phyloP scores from a whole-genome alignment of 2,888 invertebrate genomes.

The Leptura quadrifasciata region DNA sequence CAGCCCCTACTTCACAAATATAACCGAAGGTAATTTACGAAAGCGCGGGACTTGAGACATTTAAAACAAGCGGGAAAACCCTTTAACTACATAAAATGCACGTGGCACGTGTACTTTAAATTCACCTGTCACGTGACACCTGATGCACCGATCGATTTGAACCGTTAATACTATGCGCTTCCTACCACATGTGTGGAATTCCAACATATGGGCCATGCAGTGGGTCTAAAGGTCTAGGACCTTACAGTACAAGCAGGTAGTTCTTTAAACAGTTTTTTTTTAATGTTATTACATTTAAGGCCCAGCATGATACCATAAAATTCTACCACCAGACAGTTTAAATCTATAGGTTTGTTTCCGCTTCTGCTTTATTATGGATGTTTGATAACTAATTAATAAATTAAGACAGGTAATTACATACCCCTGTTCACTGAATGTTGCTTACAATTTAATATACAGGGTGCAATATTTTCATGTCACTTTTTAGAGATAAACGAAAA shows the following conservation, averaged over 20 bases:
- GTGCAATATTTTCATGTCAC: no score
- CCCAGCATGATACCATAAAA: constrained; percentile 4
- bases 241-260: constrained; percentile 44
- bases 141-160: constrained; percentile 63
- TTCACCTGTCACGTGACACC: constrained; percentile 69
- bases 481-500: no score
- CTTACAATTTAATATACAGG: not conserved
- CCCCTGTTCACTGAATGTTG: not conserved
- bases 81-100: constrained; percentile 49
- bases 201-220: constrained; percentile 59
- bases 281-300: constrained; percentile 7
- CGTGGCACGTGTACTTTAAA: constrained; percentile 66
- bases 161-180: constrained; percentile 62
- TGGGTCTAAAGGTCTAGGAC: constrained; percentile 50
- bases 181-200: constrained; percentile 50
- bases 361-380: not conserved
- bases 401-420: constrained; percentile 12
- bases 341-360: constrained; percentile 3
- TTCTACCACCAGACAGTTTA: not conserved
- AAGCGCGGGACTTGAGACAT: constrained; percentile 11
- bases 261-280: constrained; percentile 34
- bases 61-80: constrained; percentile 52
- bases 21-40: not conserved
- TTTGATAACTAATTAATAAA: constrained; percentile 10
- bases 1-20: not conserved